Percentiles rank a stretch among this genome's conserved stretches.
These are phyloP conservation scores for Drosophila persimilis DNA, from an alignment of 1,140 invertebrate genomes.

Conservation along the genomic window DNA sequence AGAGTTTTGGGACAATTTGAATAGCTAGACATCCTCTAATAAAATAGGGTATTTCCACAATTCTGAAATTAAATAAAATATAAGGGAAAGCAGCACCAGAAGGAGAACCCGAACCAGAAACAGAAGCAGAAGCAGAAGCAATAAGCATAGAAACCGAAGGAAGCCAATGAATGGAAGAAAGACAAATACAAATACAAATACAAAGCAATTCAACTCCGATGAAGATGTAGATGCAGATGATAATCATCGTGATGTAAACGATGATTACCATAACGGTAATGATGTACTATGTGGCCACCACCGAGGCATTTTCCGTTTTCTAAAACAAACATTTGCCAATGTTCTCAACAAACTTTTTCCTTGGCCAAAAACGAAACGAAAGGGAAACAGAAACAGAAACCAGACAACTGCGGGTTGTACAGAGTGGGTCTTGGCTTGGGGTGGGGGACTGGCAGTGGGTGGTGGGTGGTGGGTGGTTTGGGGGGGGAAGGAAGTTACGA, in stretches of 20 bases:
- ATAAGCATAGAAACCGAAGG: slow-evolving; percentile 33
- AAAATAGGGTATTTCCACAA: too few species aligned
- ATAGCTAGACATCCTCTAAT: too few species aligned
- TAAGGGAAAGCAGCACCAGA: not conserved
- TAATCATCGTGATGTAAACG: slow-evolving; percentile 9
- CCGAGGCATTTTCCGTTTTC: slow-evolving; percentile 70
- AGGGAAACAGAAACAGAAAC: slow-evolving; percentile 55
- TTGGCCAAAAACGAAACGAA: slow-evolving; percentile 34
- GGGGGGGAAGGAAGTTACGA: slow-evolving; percentile 37
- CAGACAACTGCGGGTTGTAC: slow-evolving; percentile 31
- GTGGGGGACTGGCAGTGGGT: not conserved
- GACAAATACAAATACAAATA: slow-evolving; percentile 27
- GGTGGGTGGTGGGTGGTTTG: not conserved
- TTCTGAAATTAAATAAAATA: not conserved
- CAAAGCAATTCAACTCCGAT: slow-evolving; percentile 33
- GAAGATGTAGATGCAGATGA: slow-evolving; percentile 17
- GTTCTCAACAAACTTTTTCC: slow-evolving; percentile 78
- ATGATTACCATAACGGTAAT: slow-evolving; percentile 16
- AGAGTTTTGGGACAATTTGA: too few species aligned
- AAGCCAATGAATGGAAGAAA: slow-evolving; percentile 65
- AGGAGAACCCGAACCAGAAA: slow-evolving; percentile 20
- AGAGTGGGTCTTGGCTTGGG: not conserved
- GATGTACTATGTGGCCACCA: slow-evolving; percentile 65
- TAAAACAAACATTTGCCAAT: slow-evolving; percentile 80
- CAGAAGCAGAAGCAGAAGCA: slow-evolving; percentile 16